Percentiles rank a stretch among this genome's conserved stretches.
Evolutionary conservation across 2,113 vertebrate genomes (phyloP).

Genomic region (Noctilio leporinus): DNA sequence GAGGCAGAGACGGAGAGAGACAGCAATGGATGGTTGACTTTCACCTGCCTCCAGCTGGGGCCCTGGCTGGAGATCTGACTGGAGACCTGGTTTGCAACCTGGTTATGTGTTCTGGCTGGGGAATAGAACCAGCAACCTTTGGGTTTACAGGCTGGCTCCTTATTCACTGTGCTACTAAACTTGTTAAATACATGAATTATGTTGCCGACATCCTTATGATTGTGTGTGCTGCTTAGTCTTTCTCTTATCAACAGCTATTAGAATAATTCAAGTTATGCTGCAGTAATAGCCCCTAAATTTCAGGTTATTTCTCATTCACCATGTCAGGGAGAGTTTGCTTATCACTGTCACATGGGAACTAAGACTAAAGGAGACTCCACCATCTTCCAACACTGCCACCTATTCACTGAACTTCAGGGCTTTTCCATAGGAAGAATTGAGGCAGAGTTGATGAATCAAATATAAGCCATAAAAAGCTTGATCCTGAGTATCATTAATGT

Average conservation of each 20-base stretch:
- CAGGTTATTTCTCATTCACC: not conserved
- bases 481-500: not conserved
- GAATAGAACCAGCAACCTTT: too few relatives aligned
- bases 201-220: not conserved
- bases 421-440: not conserved
- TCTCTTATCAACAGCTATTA: not conserved
- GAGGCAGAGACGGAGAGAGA: too few relatives aligned
- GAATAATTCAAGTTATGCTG: not conserved
- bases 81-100: too few relatives aligned
- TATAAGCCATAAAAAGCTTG: not conserved
- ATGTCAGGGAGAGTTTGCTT: not conserved
- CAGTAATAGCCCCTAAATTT: not conserved
- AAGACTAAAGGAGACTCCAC: not conserved
- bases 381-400: not conserved
- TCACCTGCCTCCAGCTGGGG: too few relatives aligned
- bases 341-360: not conserved
- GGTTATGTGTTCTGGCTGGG: too few relatives aligned
- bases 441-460: not conserved
- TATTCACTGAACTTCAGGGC: not conserved
- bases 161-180: too few relatives aligned
- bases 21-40: too few relatives aligned
- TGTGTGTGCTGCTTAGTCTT: not conserved
- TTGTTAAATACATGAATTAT: not conserved
- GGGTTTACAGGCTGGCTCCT: too few relatives aligned
- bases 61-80: too few relatives aligned